Evolutionary conservation across 2,113 vertebrate species (phyloP), one percentile per base, ranked within the genome.

Genomic region (Mus pahari): DNA sequence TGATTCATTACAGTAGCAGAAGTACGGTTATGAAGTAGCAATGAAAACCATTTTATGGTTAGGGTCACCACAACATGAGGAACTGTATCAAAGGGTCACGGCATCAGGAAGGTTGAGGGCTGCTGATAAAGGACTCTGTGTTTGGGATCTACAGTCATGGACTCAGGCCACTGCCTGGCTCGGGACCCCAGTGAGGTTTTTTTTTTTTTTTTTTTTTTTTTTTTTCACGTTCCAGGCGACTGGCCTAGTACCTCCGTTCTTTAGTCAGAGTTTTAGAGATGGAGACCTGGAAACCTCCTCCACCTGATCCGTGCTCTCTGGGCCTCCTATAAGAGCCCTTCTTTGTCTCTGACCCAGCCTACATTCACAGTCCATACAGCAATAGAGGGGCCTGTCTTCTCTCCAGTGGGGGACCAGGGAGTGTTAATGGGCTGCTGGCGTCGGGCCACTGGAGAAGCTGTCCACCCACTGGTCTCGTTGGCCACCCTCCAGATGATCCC

Each of bases 381-480:
- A 3, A 33, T 14, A 14, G 77, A 42, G 39, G 22, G 33, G 26
- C n/a, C 33, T 42, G 48, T 19, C 16, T 22, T 50, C 31, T 87
- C 60, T 88, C 50, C 16, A 66, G 36, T 22, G 64, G 33, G 12
- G 9, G 53, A 28, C 36, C 26, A 3, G 24, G 78, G 9, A n/a
- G 5, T 73, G 66, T 78, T 31, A 50, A 55, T 55, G 31, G 75
- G 39, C 33, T 28, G 11, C 58, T 90, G 92, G n/a, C 42, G 36
- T 2, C 14, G n/a, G 68, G 13, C n/a, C 82, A 91, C 2, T 66
- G 48, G 33, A 94, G 66, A 95, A 94, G 68, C 78, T 95, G 79
- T 26, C 42, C 28, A 39, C 50, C 19, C 14, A 5, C 20, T 8
- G 3, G 28, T 9, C 20, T 86, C 24, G 2, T 50, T 86, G 90